Conservation (phyloP, 2,888 invertebrate species). For the Falcaria lacertinaria region DNA sequence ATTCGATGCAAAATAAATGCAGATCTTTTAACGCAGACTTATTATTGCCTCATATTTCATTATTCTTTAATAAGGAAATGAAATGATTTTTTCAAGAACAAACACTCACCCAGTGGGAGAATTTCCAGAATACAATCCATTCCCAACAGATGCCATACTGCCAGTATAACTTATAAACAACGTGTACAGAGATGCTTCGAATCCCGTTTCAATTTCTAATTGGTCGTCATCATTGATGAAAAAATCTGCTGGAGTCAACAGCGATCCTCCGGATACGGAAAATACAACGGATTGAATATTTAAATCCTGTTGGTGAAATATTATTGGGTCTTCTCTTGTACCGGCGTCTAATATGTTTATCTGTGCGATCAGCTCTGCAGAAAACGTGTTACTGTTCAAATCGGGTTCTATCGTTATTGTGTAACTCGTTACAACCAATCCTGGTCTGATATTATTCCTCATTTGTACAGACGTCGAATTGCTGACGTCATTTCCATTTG, state of each 20-base stretch:
- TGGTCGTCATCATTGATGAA: constrained; percentile 24
- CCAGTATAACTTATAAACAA: constrained; percentile 44
- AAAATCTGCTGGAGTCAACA: constrained; percentile 16
- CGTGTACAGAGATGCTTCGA: constrained; percentile 24
- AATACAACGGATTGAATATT: constrained; percentile 30
- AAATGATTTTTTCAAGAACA: neutral
- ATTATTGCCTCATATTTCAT: too few relatives aligned
- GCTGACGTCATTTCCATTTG: constrained; percentile 1
- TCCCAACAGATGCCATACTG: constrained; percentile 20
- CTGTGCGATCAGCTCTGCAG: constrained; percentile 29
- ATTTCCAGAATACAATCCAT: constrained; percentile 36
- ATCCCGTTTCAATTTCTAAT: constrained; percentile 36
- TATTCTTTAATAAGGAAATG: too few relatives aligned
- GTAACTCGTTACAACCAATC: constrained; percentile 37
- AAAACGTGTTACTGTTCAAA: constrained; percentile 27
- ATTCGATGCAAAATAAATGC: too few relatives aligned
- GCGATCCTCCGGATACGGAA: constrained; percentile 26
- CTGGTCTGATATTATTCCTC: constrained; percentile 41
- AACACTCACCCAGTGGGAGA: constrained; percentile 37
- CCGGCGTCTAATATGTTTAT: constrained; percentile 26
- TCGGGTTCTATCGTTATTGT: constrained; percentile 35
- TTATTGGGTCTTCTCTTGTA: constrained; percentile 34
- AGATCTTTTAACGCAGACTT: too few relatives aligned
- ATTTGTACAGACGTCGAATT: constrained; percentile 5
- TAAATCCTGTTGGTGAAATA: constrained; percentile 35